These are phyloP conservation scores for Drosophila albomicans DNA, from an alignment of 1,140 invertebrate genomes.

Conservation along the genomic window DNA sequence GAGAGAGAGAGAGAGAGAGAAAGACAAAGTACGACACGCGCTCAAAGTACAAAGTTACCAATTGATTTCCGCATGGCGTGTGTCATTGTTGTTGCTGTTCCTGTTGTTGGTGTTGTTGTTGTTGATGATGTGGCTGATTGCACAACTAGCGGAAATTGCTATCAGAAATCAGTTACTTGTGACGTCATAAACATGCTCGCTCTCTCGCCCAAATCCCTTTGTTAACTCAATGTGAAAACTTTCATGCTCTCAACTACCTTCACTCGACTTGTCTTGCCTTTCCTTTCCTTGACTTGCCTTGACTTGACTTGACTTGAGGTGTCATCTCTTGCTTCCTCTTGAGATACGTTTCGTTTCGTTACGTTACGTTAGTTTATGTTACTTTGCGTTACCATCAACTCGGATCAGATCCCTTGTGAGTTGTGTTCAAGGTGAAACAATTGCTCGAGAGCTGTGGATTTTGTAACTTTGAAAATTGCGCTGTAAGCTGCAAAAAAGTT, in stretches of 20 bases:
- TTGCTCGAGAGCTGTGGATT: too few species aligned
- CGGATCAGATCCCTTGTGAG: too few species aligned
- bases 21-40: constrained; percentile 12
- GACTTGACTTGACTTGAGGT: not conserved
- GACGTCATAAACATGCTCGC: constrained; percentile 23
- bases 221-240: not conserved
- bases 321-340: not conserved
- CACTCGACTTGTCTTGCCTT: too few species aligned
- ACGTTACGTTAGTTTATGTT: too few species aligned
- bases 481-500: too few species aligned
- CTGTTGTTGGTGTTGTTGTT: not conserved
- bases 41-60: constrained; percentile 21
- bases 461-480: too few species aligned
- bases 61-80: constrained; percentile 35
- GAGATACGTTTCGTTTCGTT: too few species aligned
- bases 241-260: not conserved
- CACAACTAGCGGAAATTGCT: constrained; percentile 35
- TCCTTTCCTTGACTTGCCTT: too few species aligned
- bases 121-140: constrained; percentile 18
- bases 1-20: not conserved
- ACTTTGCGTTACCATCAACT: too few species aligned
- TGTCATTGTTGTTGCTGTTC: not conserved
- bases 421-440: too few species aligned
- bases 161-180: constrained; percentile 22
- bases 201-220: constrained; percentile 5